phyloP scores from a whole-genome alignment of 2,113 vertebrate species.

The Chionis minor region DNA sequence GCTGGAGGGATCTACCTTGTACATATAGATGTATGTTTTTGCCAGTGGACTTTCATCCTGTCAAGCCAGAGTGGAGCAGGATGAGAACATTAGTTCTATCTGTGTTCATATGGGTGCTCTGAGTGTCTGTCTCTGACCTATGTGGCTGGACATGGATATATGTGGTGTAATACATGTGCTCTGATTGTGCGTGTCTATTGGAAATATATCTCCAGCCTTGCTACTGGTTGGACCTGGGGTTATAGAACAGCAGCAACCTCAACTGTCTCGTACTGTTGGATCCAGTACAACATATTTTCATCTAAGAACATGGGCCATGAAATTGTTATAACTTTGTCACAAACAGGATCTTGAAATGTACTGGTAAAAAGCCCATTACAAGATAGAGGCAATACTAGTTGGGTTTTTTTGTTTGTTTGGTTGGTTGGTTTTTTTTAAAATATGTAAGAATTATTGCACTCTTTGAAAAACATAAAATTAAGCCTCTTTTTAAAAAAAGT shows the following conservation, averaged over 20 bases:
- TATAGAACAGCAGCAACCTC: neutral
- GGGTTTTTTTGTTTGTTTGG: no score
- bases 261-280: neutral
- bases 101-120: neutral
- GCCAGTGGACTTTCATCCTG: neutral
- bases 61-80: neutral
- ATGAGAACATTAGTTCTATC: neutral
- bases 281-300: neutral
- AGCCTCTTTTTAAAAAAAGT: neutral
- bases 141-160: neutral
- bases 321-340: neutral
- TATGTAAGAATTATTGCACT: neutral
- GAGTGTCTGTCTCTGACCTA: neutral
- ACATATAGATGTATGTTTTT: no score
- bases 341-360: neutral
- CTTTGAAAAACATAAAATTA: neutral
- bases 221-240: neutral
- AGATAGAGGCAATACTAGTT: accelerated
- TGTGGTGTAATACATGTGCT: neutral
- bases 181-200: no score
- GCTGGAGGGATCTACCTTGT: neutral
- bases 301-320: neutral
- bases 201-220: neutral
- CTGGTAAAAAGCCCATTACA: neutral
- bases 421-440: neutral